Evolutionary conservation across 2,797 vertebrate species (phyloP), one percentile per base, ranked within the genome.

Genomic region (Catostomus latipinnis): DNA sequence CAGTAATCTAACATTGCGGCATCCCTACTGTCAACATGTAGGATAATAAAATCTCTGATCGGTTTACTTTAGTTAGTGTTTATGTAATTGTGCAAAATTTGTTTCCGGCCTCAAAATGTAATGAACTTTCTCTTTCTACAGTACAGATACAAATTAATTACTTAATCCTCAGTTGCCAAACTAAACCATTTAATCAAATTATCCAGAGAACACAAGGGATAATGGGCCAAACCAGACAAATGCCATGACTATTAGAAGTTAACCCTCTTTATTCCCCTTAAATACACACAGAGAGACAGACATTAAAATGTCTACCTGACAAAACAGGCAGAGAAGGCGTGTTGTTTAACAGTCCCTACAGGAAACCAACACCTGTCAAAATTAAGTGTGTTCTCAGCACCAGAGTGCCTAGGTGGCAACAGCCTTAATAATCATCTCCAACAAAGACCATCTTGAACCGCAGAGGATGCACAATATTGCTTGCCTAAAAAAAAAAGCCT

Each of bases 391-490:
- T 53, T 34, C 22, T 68, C 65, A 77, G 34, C 66, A 81, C 45
- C 16, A 13, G 10, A 43, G 16, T 49, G 76, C 56, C 60, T 66
- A 69, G 43, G 46, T 46, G 34, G 50, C 54, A 63, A 48, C 68
- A 81, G 74, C 61, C 14, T 68, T 49, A n/a, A 78, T 83, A 82
- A 85, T 85, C 76, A 82, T 34, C 56, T 83, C 69, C 69, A 68
- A 62, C 7, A 52, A 49, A 56, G 8, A 74, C 52, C 52, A 74
- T 50, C 61, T 56, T n/a, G 63, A 68, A 34, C 18, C 58, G 48
- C 34, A 72, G 69, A 57, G 62, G 16, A 67, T 67, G 12, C 62
- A 56, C 46, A 34, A 3, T 34, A 34, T 34, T 34, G 61, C 49
- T 71, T 68, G 43, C 13, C 8, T 14, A n/a, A 57, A 67, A 43